Percentiles rank a stretch among this genome's conserved stretches.
Conservation (phyloP, 2,888 invertebrate species). For the Panopea generosa region DNA sequence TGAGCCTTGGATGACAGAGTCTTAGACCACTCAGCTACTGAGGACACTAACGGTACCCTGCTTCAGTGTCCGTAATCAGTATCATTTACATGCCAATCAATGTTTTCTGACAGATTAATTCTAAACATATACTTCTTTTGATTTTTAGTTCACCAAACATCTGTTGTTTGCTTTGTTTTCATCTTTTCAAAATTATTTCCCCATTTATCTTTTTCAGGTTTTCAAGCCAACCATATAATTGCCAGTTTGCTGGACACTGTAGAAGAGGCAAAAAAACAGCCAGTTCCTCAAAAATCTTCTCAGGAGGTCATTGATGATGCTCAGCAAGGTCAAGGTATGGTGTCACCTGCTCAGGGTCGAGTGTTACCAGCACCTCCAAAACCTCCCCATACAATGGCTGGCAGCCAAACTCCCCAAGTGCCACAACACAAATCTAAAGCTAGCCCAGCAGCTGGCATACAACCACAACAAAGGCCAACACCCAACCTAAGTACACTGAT, state of each 20-base stretch:
- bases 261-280: constrained; percentile 42
- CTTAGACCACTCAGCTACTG: no score
- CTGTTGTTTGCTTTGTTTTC: no score
- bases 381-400: background rate
- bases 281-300: constrained; percentile 39
- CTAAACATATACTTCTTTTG: no score
- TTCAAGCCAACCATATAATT: constrained; percentile 76
- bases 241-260: constrained; percentile 76
- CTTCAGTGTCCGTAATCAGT: no score
- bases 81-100: no score
- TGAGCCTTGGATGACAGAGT: no score
- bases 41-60: no score
- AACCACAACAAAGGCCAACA: background rate
- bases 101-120: no score
- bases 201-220: constrained; percentile 41
- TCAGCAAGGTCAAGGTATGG: constrained; percentile 12
- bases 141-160: no score
- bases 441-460: constrained; percentile 16
- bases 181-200: no score
- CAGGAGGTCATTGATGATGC: constrained; percentile 6
- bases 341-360: constrained; percentile 19
- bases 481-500: constrained; percentile 19
- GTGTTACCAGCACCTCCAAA: constrained; percentile 4
- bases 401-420: background rate
- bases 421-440: constrained; percentile 7